These are phyloP conservation scores for Carettochelys insculpta DNA, from an alignment of 2,113 vertebrate species.

Conservation along the genomic window DNA sequence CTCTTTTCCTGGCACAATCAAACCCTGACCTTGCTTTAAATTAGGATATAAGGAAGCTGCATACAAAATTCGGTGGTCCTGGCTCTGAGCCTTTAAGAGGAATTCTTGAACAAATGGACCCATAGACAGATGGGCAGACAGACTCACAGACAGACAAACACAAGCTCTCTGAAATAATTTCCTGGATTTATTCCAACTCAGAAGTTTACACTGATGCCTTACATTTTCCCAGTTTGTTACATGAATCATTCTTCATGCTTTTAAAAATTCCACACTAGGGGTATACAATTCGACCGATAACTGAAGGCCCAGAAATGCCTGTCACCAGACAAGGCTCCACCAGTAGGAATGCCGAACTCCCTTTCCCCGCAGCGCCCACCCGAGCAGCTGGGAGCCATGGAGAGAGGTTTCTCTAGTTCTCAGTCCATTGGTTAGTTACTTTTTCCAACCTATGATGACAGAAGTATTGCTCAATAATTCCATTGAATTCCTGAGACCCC, in stretches of 20 bases:
- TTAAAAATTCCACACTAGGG: background rate
- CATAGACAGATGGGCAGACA: no score
- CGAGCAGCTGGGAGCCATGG: background rate
- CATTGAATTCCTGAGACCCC: background rate
- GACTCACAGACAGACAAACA: no score
- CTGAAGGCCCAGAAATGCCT: background rate
- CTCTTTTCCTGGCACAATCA: no score
- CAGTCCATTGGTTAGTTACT: background rate
- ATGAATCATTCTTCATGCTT: background rate
- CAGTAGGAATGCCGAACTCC: background rate
- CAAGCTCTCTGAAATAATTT: no score
- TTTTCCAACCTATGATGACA: background rate
- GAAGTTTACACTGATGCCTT: background rate
- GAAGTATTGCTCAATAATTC: background rate
- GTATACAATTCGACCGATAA: background rate
- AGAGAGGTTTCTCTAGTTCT: background rate
- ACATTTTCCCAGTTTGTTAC: conserved; percentile 7
- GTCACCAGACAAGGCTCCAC: background rate
- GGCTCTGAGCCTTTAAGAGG: no score
- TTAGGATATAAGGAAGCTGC: no score
- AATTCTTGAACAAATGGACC: no score
- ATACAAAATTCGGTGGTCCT: no score
- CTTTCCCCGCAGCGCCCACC: background rate
- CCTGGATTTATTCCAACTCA: background rate
- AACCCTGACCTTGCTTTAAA: no score